Conservation (phyloP, 2,113 vertebrate genomes). For the Zapus hudsonius region DNA sequence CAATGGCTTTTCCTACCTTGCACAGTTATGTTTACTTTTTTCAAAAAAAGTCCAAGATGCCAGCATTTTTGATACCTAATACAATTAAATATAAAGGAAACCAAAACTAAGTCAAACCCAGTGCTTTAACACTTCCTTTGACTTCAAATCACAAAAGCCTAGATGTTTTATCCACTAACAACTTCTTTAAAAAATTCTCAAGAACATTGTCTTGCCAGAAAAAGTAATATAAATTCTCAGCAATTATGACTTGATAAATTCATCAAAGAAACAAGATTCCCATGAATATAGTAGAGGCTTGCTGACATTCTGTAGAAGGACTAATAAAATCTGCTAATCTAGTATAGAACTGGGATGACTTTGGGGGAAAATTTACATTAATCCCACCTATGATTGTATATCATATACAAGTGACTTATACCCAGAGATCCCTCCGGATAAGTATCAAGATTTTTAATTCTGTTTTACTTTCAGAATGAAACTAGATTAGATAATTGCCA, state of each 20-base stretch:
- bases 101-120: conserved; percentile 23
- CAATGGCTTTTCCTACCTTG: neutral
- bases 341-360: neutral
- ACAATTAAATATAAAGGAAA: conserved; percentile 49
- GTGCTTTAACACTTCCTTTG: neutral
- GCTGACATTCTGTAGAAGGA: neutral
- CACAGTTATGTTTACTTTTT: conserved; percentile 13
- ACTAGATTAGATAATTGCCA: conserved; percentile 79
- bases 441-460: conserved; percentile 66
- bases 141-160: conserved; percentile 5
- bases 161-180: conserved; percentile 30
- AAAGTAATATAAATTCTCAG: conserved; percentile 41
- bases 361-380: conserved; percentile 4
- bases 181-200: conserved; percentile 17
- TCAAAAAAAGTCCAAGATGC: conserved; percentile 7
- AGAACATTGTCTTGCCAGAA: conserved; percentile 13
- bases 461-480: conserved; percentile 63
- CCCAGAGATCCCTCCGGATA: conserved; percentile 55
- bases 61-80: neutral
- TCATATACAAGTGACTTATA: neutral
- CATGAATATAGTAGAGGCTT: conserved; percentile 17
- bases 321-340: neutral
- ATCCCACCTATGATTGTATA: conserved; percentile 3
- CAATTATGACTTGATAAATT: conserved; percentile 39
- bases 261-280: conserved; percentile 29